phyloP scores from a whole-genome alignment of 2,113 vertebrate species.

The Aythya baeri region DNA sequence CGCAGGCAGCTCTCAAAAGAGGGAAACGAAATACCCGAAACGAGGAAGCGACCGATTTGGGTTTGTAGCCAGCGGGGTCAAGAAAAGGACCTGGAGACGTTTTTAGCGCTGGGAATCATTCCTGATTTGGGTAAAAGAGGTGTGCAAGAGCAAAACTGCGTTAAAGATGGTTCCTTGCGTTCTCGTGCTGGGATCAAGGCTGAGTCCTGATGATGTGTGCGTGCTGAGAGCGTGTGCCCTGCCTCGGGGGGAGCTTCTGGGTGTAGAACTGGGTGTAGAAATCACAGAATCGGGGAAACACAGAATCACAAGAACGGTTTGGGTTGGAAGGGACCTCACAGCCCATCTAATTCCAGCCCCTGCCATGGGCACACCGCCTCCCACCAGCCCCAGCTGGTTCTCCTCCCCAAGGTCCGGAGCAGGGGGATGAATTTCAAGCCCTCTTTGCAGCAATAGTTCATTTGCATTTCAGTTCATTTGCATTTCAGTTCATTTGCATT shows the following conservation, averaged over 20 bases:
- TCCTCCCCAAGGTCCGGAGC: not conserved
- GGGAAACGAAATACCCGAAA: not conserved
- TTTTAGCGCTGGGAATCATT: not conserved
- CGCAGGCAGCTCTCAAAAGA: not conserved
- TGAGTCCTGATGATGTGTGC: not conserved
- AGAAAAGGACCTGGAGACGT: not conserved
- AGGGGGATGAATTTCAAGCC: not conserved
- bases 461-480: fast-evolving
- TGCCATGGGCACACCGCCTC: too few species aligned
- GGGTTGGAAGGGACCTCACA: too few species aligned
- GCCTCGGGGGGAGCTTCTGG: too few species aligned
- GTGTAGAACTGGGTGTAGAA: too few species aligned
- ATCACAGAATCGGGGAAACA: too few species aligned
- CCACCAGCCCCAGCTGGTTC: not conserved
- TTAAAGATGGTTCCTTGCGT: fast-evolving
- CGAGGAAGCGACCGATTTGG: not conserved
- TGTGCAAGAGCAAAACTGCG: not conserved
- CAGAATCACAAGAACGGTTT: too few species aligned
- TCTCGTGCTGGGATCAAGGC: not conserved
- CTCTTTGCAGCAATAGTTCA: fast-evolving
- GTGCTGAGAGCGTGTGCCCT: fast-evolving
- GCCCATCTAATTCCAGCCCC: too few species aligned
- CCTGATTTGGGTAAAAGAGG: not conserved
- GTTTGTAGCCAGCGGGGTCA: not conserved
- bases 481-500: fast-evolving